phyloP scores from a whole-genome alignment of 1,140 invertebrate species.

The Leucophenga varia region DNA sequence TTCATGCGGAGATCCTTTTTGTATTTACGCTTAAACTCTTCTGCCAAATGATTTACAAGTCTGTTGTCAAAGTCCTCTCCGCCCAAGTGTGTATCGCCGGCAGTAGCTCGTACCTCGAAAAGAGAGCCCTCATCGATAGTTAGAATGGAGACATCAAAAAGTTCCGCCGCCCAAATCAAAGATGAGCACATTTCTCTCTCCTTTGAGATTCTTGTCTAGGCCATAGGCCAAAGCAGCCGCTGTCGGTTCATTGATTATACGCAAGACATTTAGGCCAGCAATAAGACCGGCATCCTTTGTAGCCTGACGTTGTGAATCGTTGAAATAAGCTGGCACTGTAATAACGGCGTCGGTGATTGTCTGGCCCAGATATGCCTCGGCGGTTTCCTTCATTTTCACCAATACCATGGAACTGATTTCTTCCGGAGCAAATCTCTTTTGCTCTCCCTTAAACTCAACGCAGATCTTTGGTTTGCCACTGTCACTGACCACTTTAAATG shows the following conservation, averaged over 20 bases:
- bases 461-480: constrained; percentile 69
- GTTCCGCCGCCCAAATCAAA: constrained; percentile 75
- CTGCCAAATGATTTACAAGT: constrained; percentile 73
- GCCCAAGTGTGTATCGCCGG: constrained; percentile 71
- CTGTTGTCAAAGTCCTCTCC: constrained; percentile 76
- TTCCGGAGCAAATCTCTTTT: constrained; percentile 72
- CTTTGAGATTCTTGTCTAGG: constrained; percentile 73
- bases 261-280: constrained; percentile 67
- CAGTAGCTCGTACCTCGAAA: constrained; percentile 78
- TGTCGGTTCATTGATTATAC: constrained; percentile 74
- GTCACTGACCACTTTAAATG: constrained; percentile 69
- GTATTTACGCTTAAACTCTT: constrained; percentile 80
- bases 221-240: constrained; percentile 75
- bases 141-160: constrained; percentile 83
- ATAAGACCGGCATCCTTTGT: constrained; percentile 69
- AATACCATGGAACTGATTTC: constrained; percentile 77
- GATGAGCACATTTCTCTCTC: constrained; percentile 72
- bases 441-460: constrained; percentile 72
- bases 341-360: constrained; percentile 66
- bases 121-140: constrained; percentile 80
- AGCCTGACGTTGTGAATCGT: constrained; percentile 67
- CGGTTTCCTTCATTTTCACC: constrained; percentile 80
- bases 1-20: constrained; percentile 76
- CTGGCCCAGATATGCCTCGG: constrained; percentile 73
- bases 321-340: constrained; percentile 65